These are phyloP conservation scores for Gavialis gangeticus DNA, from an alignment of 2,113 vertebrate species.

Conservation along the genomic window DNA sequence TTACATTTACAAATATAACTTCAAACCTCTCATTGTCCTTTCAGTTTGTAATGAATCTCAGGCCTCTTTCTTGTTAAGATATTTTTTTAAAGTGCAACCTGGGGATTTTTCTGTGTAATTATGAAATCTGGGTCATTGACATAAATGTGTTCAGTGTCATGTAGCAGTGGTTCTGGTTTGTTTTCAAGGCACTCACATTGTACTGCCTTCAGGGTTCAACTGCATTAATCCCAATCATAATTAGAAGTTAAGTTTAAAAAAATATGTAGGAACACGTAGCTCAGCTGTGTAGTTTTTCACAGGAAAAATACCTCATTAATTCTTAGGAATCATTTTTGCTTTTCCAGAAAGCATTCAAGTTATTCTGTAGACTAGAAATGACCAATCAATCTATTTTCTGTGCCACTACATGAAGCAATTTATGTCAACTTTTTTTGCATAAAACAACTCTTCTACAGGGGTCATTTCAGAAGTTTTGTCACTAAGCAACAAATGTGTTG, in stretches of 20 bases:
- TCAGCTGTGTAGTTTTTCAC: neutral
- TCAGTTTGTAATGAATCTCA: constrained; percentile 27
- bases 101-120: constrained; percentile 19
- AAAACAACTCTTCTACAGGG: neutral
- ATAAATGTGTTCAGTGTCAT: neutral
- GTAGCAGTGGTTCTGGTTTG: neutral
- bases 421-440: neutral
- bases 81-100: neutral
- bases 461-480: neutral
- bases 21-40: neutral
- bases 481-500: accelerated
- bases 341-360: neutral
- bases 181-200: neutral
- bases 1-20: neutral
- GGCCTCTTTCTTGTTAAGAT: neutral
- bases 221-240: constrained; percentile 23
- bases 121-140: constrained; percentile 48
- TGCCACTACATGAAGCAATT: neutral
- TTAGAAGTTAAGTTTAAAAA: constrained; percentile 15
- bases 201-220: neutral
- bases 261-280: neutral
- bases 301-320: constrained; percentile 4
- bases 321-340: neutral
- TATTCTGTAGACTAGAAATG: neutral
- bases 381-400: neutral